Conservation (phyloP, 2,113 vertebrate genomes). For the Hirundichthys speculiger region DNA sequence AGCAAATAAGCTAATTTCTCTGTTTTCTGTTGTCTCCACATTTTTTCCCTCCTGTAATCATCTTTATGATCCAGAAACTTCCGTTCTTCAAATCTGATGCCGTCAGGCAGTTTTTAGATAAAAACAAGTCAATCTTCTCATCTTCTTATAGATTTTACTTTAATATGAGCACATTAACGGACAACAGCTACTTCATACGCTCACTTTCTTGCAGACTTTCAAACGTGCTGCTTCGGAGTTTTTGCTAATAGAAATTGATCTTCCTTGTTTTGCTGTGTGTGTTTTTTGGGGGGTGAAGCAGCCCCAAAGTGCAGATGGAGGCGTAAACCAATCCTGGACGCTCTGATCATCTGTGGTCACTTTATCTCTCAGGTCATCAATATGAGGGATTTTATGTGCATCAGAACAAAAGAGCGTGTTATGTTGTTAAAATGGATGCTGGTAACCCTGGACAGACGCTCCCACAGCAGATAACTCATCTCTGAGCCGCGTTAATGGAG, state of each 20-base stretch:
- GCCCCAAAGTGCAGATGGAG: constrained; percentile 63
- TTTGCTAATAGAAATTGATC: constrained; percentile 38
- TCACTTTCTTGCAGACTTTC: constrained; percentile 45
- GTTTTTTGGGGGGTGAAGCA: constrained; percentile 41
- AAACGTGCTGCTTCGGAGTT: constrained; percentile 31
- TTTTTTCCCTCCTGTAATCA: not conserved
- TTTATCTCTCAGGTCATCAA: constrained; percentile 58
- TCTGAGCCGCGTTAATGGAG: constrained; percentile 64
- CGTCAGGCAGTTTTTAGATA: constrained; percentile 3
- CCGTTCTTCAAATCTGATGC: constrained; percentile 5
- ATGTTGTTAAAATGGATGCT: constrained; percentile 40
- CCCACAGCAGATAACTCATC: constrained; percentile 51
- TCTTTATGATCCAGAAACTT: not conserved
- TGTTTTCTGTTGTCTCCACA: no score
- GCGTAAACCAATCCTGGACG: constrained; percentile 61
- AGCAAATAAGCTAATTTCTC: no score
- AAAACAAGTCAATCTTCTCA: constrained; percentile 8
- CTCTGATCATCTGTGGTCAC: constrained; percentile 55
- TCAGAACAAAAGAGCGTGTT: constrained; percentile 16
- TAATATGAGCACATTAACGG: constrained; percentile 35
- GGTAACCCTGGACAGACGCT: constrained; percentile 5
- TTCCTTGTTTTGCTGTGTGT: constrained; percentile 6
- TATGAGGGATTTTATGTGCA: constrained; percentile 36
- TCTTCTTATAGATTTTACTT: constrained; percentile 24
- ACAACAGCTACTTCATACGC: constrained; percentile 33